Evolutionary conservation across 2,113 vertebrate genomes (phyloP), one percentile per base, ranked within the genome.

Genomic region (Apaloderma vittatum): DNA sequence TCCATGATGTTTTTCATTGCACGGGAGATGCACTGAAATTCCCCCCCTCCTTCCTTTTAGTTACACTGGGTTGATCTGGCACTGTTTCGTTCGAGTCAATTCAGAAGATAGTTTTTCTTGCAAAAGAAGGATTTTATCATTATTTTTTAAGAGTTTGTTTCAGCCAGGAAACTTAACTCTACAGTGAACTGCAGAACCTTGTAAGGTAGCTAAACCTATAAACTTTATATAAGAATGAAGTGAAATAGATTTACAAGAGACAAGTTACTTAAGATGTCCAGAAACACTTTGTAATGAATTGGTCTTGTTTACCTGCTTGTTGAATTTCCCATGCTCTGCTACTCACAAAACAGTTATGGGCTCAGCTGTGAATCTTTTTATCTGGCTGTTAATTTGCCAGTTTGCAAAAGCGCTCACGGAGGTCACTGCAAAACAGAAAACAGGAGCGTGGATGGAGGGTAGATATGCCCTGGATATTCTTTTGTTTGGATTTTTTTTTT

Each of bases 161-260:
- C 52, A 81, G 36, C 62, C 73, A 46, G 83, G 46, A 86, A 65
- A 46, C 43, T 75, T 59, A 37, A 10, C 63, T 89, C 29, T 55
- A 1, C 40, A 18, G 15, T n/a, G 45, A 65, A 75, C 83, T 94
- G 77, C 29, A 83, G 93, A 93, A 58, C 29, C 46, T 82, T 2
- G 0, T 84, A 63, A 88, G 86, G 88, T 77, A 93, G 79, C 86
- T 65, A 72, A 92, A 54, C 61, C 49, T 80, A 57, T 93, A 94
- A 95, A 94, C 19, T 92, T 92, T 77, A 86, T 91, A 49, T 63
- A 87, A 68, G 70, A 94, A 68, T 62, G 58, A 96, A 91, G 46
- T 43, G 24, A 81, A 92, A 81, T 87, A 70, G 58, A n/a, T 91
- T 94, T 94, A 84, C 58, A 87, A 61, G 73, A 92, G 45, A 48